Conservation (phyloP, 2,113 vertebrate genomes). For the Phaethon lepturus region DNA sequence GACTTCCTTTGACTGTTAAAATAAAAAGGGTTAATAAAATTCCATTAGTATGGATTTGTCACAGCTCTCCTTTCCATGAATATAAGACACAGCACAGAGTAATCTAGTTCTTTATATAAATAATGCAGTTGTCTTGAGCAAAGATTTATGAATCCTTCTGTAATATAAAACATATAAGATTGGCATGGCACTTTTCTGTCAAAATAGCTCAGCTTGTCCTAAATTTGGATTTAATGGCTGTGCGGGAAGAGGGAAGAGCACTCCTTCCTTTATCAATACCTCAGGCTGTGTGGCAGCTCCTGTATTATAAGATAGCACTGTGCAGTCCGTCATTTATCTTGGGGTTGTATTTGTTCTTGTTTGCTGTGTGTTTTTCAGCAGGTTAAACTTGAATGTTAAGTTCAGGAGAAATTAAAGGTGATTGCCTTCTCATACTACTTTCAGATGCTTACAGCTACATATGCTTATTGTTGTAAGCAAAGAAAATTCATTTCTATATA, state of each 20-base stretch:
- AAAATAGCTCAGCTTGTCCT: neutral
- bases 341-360: neutral
- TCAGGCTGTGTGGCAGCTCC: neutral
- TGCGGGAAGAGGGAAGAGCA: neutral
- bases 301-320: neutral
- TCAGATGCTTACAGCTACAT: neutral
- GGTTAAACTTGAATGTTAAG: neutral
- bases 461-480: neutral
- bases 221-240: neutral
- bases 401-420: neutral
- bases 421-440: neutral
- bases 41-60: neutral
- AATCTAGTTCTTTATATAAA: neutral
- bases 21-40: neutral
- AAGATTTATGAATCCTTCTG: neutral
- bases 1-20: neutral
- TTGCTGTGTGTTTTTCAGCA: neutral
- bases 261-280: neutral
- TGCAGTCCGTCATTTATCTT: neutral
- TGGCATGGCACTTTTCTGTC: neutral
- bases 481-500: neutral
- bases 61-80: neutral
- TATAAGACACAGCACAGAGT: neutral
- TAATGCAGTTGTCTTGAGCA: neutral
- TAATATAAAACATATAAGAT: neutral